These are phyloP conservation scores for Muricea muricata DNA, from an alignment of 92 coral and sea anemone species.

Conservation along the genomic window DNA sequence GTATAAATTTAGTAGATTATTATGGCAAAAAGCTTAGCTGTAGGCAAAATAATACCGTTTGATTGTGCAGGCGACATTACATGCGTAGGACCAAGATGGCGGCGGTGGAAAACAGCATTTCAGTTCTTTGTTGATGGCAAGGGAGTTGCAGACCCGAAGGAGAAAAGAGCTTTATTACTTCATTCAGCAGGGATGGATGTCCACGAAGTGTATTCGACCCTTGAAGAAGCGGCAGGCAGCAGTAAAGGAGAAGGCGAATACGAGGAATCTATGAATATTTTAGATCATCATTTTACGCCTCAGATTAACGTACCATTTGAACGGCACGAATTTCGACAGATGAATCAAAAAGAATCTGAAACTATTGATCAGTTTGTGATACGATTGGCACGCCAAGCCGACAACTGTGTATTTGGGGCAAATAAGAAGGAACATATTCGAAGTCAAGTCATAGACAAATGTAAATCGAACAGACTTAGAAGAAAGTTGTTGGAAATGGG, in stretches of 20 bases:
- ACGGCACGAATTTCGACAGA: constrained; percentile 50
- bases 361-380: constrained; percentile 64
- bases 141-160: constrained; percentile 55
- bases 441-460: constrained; percentile 57
- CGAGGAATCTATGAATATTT: constrained; percentile 36
- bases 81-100: constrained; percentile 56
- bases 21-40: no score
- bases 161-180: constrained; percentile 64
- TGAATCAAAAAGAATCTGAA: constrained; percentile 49
- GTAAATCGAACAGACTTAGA: constrained; percentile 56
- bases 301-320: constrained; percentile 57
- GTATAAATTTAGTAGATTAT: no score
- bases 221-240: constrained; percentile 36
- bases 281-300: constrained; percentile 56
- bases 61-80: no score
- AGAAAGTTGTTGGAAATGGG: constrained; percentile 58
- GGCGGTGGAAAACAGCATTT: constrained; percentile 60
- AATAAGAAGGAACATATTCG: constrained; percentile 52
- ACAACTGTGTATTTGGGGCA: constrained; percentile 62
- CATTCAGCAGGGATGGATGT: constrained; percentile 64
- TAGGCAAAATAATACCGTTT: no score
- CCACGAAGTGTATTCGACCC: constrained; percentile 63
- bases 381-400: constrained; percentile 60
- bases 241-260: neutral
- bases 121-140: constrained; percentile 43